These are phyloP conservation scores for Hirundichthys speculiger DNA, from an alignment of 2,113 vertebrate genomes.

Conservation along the genomic window DNA sequence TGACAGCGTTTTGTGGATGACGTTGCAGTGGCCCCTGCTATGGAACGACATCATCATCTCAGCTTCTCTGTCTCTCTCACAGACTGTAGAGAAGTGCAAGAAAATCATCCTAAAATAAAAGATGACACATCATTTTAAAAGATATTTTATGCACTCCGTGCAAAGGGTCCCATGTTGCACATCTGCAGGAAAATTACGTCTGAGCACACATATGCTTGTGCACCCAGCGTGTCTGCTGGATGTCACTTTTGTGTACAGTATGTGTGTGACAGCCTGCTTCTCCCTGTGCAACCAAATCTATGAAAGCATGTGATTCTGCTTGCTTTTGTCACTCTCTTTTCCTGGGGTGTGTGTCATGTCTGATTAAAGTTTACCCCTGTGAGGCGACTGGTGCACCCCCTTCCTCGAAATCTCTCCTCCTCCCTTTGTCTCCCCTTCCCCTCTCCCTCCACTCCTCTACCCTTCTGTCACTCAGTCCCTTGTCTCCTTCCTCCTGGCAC, in stretches of 20 bases:
- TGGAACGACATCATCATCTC: conserved; percentile 22
- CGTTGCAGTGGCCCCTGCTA: conserved; percentile 40
- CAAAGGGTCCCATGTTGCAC: conserved; percentile 20
- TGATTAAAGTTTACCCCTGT: conserved; percentile 80
- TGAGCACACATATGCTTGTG: background rate
- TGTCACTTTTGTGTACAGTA: conserved; percentile 35
- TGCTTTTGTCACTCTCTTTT: conserved; percentile 71
- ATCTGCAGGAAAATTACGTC: conserved; percentile 29
- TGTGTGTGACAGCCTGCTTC: conserved; percentile 39
- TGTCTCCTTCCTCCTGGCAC: conserved; percentile 70
- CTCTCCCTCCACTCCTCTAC: conserved; percentile 33
- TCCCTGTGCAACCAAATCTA: conserved; percentile 35
- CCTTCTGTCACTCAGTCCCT: conserved; percentile 65
- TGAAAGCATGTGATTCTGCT: conserved; percentile 55
- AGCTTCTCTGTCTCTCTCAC: conserved; percentile 33
- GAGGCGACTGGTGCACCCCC: conserved; percentile 71
- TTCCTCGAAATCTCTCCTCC: conserved; percentile 36
- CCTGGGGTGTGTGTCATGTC: conserved; percentile 73
- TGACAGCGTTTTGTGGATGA: conserved; percentile 61
- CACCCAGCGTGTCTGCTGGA: conserved; percentile 26
- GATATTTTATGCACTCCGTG: conserved; percentile 49
- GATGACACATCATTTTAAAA: conserved; percentile 49
- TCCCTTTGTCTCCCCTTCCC: conserved; percentile 16
- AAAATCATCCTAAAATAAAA: conserved; percentile 49
- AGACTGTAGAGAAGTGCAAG: conserved; percentile 28